A percentile compares a stretch with the other conserved stretches of the same genome.
phyloP scores from a whole-genome alignment of 1,140 invertebrate species.

The Bombus cullumanus region DNA sequence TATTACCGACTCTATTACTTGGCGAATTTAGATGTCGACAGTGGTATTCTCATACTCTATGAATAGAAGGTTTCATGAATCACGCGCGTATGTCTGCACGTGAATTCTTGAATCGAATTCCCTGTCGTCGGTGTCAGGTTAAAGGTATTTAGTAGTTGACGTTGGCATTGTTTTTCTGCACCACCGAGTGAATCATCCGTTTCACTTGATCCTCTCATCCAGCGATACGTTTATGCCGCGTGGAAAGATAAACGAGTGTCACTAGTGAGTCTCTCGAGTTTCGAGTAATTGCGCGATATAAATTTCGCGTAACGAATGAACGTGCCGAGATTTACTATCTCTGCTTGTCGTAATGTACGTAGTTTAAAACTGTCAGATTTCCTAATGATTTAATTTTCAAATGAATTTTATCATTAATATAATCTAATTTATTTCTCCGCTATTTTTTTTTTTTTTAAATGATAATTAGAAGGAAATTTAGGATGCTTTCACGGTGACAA shows the following conservation, averaged over 20 bases:
- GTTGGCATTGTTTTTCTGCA: not conserved
- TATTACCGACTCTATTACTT: not conserved
- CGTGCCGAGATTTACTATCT: not conserved
- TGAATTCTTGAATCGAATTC: not conserved
- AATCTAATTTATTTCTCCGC: too few species aligned
- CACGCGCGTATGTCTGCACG: not conserved
- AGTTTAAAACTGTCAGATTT: not conserved
- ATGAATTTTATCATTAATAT: too few species aligned
- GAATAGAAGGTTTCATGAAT: not conserved
- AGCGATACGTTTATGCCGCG: not conserved
- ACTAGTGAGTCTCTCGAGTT: not conserved
- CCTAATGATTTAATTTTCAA: not conserved
- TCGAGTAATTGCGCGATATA: not conserved
- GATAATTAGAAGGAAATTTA: not conserved
- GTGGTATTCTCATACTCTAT: not conserved
- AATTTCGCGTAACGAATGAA: slow-evolving; percentile 1
- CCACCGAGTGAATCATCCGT: not conserved
- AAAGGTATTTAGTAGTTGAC: not conserved
- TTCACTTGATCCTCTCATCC: not conserved
- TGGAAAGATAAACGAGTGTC: not conserved
- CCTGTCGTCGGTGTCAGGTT: not conserved
- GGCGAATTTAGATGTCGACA: not conserved
- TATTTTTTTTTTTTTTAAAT: not conserved
- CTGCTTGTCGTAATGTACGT: not conserved
- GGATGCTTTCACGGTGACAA: not conserved